Conservation (phyloP, 1,140 invertebrate species). For the Dinothrombium tinctorium region DNA sequence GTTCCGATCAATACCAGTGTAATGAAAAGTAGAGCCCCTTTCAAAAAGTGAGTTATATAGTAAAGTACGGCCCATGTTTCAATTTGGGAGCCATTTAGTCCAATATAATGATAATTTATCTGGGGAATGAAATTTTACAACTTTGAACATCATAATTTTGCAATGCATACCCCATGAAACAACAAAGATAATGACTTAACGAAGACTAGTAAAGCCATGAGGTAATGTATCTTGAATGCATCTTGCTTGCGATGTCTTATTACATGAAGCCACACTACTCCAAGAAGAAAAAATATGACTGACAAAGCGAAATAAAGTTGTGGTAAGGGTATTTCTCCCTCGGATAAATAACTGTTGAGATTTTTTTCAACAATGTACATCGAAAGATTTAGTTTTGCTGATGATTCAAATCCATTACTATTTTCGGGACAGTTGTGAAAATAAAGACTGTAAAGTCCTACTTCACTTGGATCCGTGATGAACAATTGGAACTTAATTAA, state of each 20-base stretch:
- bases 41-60: slow-evolving; percentile 83
- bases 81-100: slow-evolving; percentile 73
- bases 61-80: slow-evolving; percentile 91
- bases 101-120: slow-evolving; percentile 89
- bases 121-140: slow-evolving; percentile 14
- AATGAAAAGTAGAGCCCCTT: slow-evolving; percentile 81
- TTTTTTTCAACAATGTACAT: slow-evolving; percentile 33
- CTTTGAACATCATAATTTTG: not conserved
- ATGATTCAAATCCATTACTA: slow-evolving; percentile 8
- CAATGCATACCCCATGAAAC: slow-evolving; percentile 50
- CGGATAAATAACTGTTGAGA: slow-evolving; percentile 69
- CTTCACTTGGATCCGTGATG: slow-evolving; percentile 46
- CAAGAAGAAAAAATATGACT: slow-evolving; percentile 63
- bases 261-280: slow-evolving; percentile 73
- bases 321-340: slow-evolving; percentile 85
- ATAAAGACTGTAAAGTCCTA: slow-evolving; percentile 81
- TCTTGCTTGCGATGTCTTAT: slow-evolving; percentile 42
- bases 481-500: slow-evolving; percentile 27
- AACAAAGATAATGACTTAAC: slow-evolving; percentile 73
- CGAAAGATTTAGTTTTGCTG: slow-evolving; percentile 4
- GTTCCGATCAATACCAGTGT: slow-evolving; percentile 90
- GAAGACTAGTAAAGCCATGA: slow-evolving; percentile 84
- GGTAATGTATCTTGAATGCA: slow-evolving; percentile 86
- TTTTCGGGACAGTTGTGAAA: slow-evolving; percentile 82
- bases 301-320: slow-evolving; percentile 75